Conservation (phyloP, 2,797 vertebrate genomes). For the Morus bassanus region DNA sequence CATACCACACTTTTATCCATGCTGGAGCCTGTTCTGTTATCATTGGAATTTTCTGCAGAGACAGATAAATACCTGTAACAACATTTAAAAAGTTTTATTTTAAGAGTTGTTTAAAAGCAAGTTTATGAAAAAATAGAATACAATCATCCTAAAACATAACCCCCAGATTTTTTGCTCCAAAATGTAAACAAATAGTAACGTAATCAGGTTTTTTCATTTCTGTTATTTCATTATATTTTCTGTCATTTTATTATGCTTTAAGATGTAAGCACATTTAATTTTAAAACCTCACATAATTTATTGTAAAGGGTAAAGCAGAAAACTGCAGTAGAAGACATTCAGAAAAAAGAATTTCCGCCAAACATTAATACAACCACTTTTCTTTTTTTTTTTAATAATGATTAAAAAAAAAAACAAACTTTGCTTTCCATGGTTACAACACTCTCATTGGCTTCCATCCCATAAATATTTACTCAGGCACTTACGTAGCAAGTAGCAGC, state of each 20-base stretch:
- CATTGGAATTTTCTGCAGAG: constrained; percentile 84
- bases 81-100: background rate
- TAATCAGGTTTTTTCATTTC: background rate
- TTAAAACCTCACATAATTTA: background rate
- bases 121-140: background rate
- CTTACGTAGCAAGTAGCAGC: constrained; percentile 22
- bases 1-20: constrained; percentile 95
- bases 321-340: background rate
- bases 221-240: background rate
- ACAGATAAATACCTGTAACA: constrained; percentile 80
- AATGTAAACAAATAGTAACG: background rate
- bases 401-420: background rate
- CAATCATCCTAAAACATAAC: background rate
- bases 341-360: constrained; percentile 23
- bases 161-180: background rate
- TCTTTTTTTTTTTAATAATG: background rate
- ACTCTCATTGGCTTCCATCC: constrained; percentile 9
- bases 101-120: background rate
- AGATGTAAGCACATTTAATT: background rate
- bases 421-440: constrained; percentile 46
- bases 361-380: background rate
- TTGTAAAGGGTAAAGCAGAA: background rate
- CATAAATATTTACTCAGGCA: constrained; percentile 56
- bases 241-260: background rate
- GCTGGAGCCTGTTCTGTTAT: constrained; percentile 87